phyloP scores from a whole-genome alignment of 2,888 invertebrate species.

The Ophion ellenae region DNA sequence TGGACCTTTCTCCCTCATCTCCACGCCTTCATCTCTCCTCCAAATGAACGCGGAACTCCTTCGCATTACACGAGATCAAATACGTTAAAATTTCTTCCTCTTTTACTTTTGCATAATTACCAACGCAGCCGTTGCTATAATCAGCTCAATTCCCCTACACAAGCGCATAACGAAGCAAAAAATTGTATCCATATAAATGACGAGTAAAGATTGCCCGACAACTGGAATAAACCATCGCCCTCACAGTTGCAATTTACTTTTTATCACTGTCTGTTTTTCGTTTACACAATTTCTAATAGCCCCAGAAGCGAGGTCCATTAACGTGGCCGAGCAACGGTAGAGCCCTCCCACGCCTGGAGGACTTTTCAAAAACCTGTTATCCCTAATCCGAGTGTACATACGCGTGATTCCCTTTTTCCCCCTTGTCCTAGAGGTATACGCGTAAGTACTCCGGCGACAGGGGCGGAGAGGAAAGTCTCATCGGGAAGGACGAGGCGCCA shows the following conservation, averaged over 20 bases:
- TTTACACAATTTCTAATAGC: neutral
- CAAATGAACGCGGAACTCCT: slow-evolving; percentile 4
- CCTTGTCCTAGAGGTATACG: slow-evolving; percentile 33
- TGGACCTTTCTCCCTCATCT: slow-evolving; percentile 25
- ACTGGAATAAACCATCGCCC: too few species aligned
- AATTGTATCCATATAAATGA: too few species aligned
- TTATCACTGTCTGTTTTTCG: too few species aligned
- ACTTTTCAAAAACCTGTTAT: slow-evolving; percentile 35
- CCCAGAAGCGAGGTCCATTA: neutral
- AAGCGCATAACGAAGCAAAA: too few species aligned
- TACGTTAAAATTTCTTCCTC: neutral
- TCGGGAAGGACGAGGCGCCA: slow-evolving; percentile 61
- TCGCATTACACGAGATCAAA: neutral
- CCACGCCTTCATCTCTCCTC: slow-evolving; percentile 19
- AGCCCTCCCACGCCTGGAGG: neutral
- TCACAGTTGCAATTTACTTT: too few species aligned
- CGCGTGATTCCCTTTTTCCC: slow-evolving; percentile 4
- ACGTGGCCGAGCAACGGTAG: neutral
- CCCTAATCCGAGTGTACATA: slow-evolving; percentile 26
- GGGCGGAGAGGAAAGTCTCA: slow-evolving; percentile 34
- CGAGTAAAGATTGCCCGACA: too few species aligned
- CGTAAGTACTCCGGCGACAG: slow-evolving; percentile 48
- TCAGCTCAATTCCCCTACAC: too few species aligned
- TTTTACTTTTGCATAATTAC: neutral
- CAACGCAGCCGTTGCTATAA: neutral